Base-by-base conservation (phyloP, 2,888 invertebrate species). In the Drosophila falleni region DNA sequence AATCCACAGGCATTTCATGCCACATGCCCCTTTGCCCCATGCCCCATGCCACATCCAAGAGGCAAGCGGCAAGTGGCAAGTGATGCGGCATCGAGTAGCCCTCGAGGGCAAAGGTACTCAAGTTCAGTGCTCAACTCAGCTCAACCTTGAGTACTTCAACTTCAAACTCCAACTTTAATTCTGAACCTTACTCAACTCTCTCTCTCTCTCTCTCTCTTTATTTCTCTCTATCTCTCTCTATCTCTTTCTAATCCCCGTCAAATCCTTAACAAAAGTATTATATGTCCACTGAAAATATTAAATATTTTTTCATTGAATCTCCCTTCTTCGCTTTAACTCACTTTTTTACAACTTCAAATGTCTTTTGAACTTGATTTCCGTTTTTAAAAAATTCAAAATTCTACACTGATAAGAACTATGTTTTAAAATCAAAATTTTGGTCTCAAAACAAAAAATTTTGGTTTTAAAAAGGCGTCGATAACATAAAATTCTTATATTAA, bases 61-160 rank as follows among this genome's bases (percentile, higher is more conserved):
- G 53, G 46, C 46, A 53, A 16, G 50, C 33, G 35, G 51, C 11
- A 50, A 41, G 39, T 26, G 53, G 44, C 42, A 56, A 56, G 13
- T 37, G 58, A 58, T 31, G 55, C 55, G 33, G 55, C 33, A 56
- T 44, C 55, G 55, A 55, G 55, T 44, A 44, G 55, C 55, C 44
- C 55, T 55, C 55, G 31, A 49, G 50, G 50, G 55, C 33, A 33
- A 55, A 55, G 33, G 23, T 44, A 42, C 55, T 55, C 55, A 54
- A 54, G 19, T 35, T 50, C 50, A 55, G 44, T 44, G 42, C 55
- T 55, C 42, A 54, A 39, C 15, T 29, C 39, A 41, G 26, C 39
- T 41, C 41, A 44, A 44, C 55, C 55, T 44, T 56, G 55, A 56
- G 44, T 23, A 35, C 55, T 56, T 42, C 42, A 56, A 56, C 44